These are phyloP conservation scores for Batillaria attramentaria DNA, from an alignment of 1,140 invertebrate species.

Conservation along the genomic window DNA sequence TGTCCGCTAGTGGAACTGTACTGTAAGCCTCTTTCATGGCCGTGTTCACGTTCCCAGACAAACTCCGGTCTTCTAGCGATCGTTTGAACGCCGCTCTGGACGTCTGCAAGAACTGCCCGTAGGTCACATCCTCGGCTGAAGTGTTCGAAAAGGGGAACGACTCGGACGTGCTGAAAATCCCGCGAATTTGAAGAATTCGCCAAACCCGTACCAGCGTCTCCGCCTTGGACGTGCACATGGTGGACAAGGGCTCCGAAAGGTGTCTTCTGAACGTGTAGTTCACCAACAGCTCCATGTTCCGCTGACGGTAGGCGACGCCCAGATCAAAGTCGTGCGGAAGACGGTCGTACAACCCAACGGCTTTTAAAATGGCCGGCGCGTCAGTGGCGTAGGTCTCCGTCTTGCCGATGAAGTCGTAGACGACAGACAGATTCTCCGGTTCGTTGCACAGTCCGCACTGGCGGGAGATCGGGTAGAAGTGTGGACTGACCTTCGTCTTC, in stretches of 20 bases:
- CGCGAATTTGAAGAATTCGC: neutral
- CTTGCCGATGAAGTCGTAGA: neutral
- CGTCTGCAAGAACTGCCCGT: too few species aligned
- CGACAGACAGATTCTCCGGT: too few species aligned
- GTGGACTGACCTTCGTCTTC: neutral
- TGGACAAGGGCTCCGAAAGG: neutral
- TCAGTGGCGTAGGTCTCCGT: neutral
- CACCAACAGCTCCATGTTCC: too few species aligned
- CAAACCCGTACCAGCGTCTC: neutral
- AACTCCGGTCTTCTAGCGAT: neutral
- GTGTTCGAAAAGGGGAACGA: neutral
- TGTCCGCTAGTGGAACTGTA: neutral
- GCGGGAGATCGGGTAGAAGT: neutral
- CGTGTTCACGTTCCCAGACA: neutral
- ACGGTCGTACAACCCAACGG: neutral
- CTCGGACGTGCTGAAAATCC: slow-evolving; percentile 1
- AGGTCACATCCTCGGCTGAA: too few species aligned
- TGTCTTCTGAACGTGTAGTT: neutral
- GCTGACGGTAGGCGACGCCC: neutral
- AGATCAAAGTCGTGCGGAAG: neutral
- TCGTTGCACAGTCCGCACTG: slow-evolving; percentile 1
- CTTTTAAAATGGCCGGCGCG: slow-evolving; percentile 12
- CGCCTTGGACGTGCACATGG: neutral
- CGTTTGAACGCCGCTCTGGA: neutral
- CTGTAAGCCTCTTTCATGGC: neutral